Base-by-base conservation (phyloP, 1,140 invertebrate species). In the Plutomurus gul region DNA sequence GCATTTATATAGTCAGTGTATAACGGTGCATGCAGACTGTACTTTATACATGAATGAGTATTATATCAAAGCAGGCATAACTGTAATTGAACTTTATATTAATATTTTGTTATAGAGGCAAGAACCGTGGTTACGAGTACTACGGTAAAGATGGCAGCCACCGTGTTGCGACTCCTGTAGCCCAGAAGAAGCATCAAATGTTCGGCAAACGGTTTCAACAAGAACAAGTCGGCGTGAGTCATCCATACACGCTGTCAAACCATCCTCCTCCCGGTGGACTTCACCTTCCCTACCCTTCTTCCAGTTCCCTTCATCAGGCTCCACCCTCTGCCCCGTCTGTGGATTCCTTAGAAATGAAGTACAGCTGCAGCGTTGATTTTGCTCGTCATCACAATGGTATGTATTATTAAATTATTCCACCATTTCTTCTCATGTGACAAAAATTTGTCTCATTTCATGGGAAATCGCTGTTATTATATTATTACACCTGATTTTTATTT, bases 111-210 rank as follows among this genome's bases (percentile, higher is more conserved):
- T 81, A 56, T 51, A 85, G 84, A 18, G 71, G 89, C 60, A 95
- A 95, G 86, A 93, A 93, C 83, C 89, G 90, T 20, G 92, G 92
- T 11, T 94, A 93, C 84, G 92, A 93, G 82, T 93, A 83, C 43
- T 83, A 81, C 43, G 77, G 78, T 0, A 83, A 83, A 37, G 81
- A 51, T 20, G 77, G 78, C 16, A 40, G 74, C 40, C 76, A 78
- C 73, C 33, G 83, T 11, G 73, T 78, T 10, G 46, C 27, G 27
- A 80, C 92, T 82, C 89, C 92, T 46, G 91, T 94, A n/a, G 92
- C 94, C 1, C 94, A 95, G 85, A 96, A 96, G 88, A 96, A 96
- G 86, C 94, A 96, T 86, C 94, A 96, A 82, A 92, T 96, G 91
- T 96, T 94, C 85, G 95, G 94, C 13, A 95, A 95, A 85, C 86